phyloP scores from a whole-genome alignment of 2,888 invertebrate species.

The Clusia tigrina region DNA sequence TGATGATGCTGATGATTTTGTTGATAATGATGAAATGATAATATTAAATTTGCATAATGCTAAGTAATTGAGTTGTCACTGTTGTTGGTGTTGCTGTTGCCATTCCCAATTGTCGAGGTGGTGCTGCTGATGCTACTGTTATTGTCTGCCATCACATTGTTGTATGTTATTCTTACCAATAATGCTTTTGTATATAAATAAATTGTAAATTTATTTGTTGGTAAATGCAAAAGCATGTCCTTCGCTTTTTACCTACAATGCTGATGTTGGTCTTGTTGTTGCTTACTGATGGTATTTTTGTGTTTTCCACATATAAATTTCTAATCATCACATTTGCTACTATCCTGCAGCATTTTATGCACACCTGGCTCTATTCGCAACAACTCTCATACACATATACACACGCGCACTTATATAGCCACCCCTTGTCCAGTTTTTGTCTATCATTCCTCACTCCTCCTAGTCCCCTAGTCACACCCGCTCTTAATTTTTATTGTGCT shows the following conservation, averaged over 20 bases:
- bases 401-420: too few relatives aligned
- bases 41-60: conserved; percentile 56
- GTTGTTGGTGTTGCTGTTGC: not conserved
- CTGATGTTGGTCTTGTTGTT: conserved; percentile 3
- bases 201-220: conserved; percentile 11
- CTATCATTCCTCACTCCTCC: not conserved
- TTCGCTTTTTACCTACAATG: not conserved
- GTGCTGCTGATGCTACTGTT: conserved; percentile 33
- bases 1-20: conserved; percentile 34
- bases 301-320: conserved; percentile 13
- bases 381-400: not conserved
- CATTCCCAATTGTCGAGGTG: conserved; percentile 42
- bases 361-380: not conserved
- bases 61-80: conserved; percentile 51
- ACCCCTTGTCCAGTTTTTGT: too few relatives aligned
- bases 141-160: conserved; percentile 19
- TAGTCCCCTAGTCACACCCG: not conserved
- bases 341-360: conserved; percentile 11
- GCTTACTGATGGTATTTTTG: conserved; percentile 11
- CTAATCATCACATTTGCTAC: conserved; percentile 15
- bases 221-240: conserved; percentile 18
- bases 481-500: not conserved
- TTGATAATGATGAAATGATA: conserved; percentile 52
- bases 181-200: not conserved
- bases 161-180: not conserved